Base-by-base conservation (phyloP, 2,113 vertebrate species). In the Carassius auratus region DNA sequence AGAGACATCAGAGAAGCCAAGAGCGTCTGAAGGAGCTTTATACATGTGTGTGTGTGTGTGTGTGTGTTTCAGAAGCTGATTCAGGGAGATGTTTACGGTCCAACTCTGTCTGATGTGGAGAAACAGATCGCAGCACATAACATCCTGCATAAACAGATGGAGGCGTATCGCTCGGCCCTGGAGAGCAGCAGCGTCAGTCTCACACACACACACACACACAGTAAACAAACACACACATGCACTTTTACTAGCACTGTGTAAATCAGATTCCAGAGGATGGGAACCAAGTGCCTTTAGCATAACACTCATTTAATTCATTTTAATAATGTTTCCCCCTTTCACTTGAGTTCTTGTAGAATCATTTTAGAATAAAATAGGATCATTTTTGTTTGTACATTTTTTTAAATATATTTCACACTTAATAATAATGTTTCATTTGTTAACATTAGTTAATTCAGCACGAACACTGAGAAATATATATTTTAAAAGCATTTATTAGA, bases 111-210 rank as follows among this genome's bases (percentile, higher is more conserved):
- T 0, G 97, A 98, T 84, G 93, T 97, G 86, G 98, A 99, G 86
- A 97, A 95, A 92, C 98, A 99, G 92, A 93, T 97, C 1, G 98
- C 97, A 0, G 94, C 94, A 66, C 97, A 99, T 81, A 98, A 98
- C 92, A 95, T 99, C 64, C 93, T 97, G 69, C 96, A 99, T 91
- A 96, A 96, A 87, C 95, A 97, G 92, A 95, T 99, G 0, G 96
- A 98, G 76, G 95, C 96, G 42, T 99, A 98, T 0, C 93, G 91
- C 59, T 86, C 89, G 59, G 96, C 97, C 91, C 93, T 98, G 81
- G 85, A 91, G n/a, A 85, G 87, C 66, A 68, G 84, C 85, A 78
- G 74, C 38, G 80, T 83, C n/a, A 23, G 45, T 57, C 10, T 8
- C 21, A 33, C 61, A 76, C 80, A 84, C 83, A 84, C 95, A 79